phyloP scores from a whole-genome alignment of 2,797 vertebrate genomes.

The Hydrophis major region DNA sequence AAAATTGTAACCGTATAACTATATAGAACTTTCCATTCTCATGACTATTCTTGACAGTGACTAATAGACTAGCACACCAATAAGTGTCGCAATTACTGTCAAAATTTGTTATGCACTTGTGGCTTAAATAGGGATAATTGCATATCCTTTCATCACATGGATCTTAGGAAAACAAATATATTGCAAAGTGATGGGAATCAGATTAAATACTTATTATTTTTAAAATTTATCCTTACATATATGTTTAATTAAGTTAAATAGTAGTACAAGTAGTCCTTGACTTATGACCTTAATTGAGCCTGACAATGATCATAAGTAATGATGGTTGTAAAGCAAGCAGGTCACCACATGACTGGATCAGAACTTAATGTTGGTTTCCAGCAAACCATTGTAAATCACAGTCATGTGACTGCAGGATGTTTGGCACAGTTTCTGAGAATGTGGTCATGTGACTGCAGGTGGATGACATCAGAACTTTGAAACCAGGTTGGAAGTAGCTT shows the following conservation, averaged over 20 bases:
- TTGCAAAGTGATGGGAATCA: slow-evolving; percentile 16
- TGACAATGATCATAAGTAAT: neutral
- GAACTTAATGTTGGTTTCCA: neutral
- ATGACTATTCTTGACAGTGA: slow-evolving; percentile 1
- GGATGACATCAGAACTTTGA: neutral
- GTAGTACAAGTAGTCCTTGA: neutral
- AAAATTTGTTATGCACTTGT: slow-evolving; percentile 3
- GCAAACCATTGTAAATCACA: neutral
- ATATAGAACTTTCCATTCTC: neutral
- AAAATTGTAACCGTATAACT: neutral
- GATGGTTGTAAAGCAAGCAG: neutral
- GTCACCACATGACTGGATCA: neutral
- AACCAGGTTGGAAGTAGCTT: neutral
- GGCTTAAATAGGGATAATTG: slow-evolving; percentile 24
- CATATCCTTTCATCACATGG: slow-evolving; percentile 21
- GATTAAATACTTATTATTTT: slow-evolving; percentile 22
- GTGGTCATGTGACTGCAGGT: neutral
- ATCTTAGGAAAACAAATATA: slow-evolving; percentile 26
- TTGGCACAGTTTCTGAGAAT: neutral
- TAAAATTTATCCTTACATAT: slow-evolving; percentile 33
- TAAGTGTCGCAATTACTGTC: slow-evolving; percentile 7
- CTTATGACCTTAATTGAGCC: neutral
- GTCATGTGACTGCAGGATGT: neutral
- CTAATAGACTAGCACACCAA: slow-evolving; percentile 6
- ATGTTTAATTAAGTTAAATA: slow-evolving; percentile 36